A percentile compares a stretch with the other conserved stretches of the same genome.
These are phyloP conservation scores for Heloderma charlesbogerti DNA, from an alignment of 2,113 vertebrate genomes.

Conservation along the genomic window DNA sequence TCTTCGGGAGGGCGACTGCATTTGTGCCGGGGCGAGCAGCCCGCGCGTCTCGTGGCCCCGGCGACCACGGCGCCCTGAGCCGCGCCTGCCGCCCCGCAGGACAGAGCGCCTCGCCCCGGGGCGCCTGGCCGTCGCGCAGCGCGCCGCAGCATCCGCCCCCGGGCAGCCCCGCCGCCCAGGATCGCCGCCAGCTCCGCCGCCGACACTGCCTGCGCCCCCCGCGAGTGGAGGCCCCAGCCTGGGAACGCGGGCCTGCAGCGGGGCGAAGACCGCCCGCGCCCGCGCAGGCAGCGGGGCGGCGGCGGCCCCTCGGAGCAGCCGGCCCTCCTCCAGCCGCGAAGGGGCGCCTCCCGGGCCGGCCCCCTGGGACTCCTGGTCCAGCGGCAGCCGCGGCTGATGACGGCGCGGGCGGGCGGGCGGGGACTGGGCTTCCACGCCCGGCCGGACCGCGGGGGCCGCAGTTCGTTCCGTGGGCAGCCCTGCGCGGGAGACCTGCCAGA, in stretches of 20 bases:
- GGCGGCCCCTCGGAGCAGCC: neutral
- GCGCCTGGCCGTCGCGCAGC: neutral
- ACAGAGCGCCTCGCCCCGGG: neutral
- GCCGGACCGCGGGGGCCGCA: neutral
- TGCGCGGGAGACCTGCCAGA: too few relatives aligned
- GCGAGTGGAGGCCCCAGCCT: neutral
- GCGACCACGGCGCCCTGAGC: too few relatives aligned
- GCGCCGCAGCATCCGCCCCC: too few relatives aligned
- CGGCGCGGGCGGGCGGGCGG: too few relatives aligned
- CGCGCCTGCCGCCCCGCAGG: neutral
- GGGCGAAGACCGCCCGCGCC: neutral
- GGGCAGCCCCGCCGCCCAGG: neutral
- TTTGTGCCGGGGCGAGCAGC: too few relatives aligned
- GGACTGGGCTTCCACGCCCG: too few relatives aligned
- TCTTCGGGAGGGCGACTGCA: too few relatives aligned
- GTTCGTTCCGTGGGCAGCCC: neutral
- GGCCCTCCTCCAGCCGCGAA: neutral
- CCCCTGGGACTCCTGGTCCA: conserved; percentile 18
- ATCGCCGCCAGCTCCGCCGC: neutral
- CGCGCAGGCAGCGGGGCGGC: neutral
- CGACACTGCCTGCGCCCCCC: neutral
- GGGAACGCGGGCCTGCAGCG: neutral
- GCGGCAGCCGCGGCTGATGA: neutral
- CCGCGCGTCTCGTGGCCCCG: too few relatives aligned
- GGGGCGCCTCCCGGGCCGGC: neutral